Percentiles rank a stretch among this genome's conserved stretches.
Evolutionary conservation across 2,888 invertebrate genomes (phyloP).

Genomic region (Lasius fuliginosus): DNA sequence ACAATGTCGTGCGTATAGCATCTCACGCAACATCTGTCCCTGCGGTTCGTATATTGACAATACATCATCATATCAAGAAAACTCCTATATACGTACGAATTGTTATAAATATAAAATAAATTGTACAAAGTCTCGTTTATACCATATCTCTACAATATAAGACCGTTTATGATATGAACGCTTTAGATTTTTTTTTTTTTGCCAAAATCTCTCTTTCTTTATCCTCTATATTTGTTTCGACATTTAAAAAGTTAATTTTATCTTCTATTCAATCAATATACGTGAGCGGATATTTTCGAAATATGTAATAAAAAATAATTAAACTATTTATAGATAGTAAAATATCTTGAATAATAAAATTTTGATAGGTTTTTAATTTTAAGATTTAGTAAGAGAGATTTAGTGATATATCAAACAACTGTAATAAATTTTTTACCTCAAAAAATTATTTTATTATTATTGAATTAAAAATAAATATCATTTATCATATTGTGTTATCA

Average conservation of each 20-base stretch:
- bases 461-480: background rate
- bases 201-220: background rate
- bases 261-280: background rate
- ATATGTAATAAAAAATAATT: background rate
- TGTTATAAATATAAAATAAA: background rate
- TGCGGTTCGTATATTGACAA: constrained; percentile 18
- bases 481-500: too few relatives aligned
- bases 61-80: background rate
- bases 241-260: background rate
- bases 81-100: background rate
- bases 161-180: background rate
- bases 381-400: background rate
- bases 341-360: background rate
- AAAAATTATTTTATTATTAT: constrained; percentile 1
- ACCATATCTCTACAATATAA: background rate
- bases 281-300: background rate
- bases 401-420: background rate
- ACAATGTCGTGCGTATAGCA: constrained; percentile 43
- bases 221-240: background rate
- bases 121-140: background rate
- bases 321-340: background rate
- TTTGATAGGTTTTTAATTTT: background rate
- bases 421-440: background rate
- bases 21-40: constrained; percentile 46
- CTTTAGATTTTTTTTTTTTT: constrained; percentile 6